Evolutionary conservation across 2,797 vertebrate genomes (phyloP).

Genomic region (Sarcophilus harrisii): DNA sequence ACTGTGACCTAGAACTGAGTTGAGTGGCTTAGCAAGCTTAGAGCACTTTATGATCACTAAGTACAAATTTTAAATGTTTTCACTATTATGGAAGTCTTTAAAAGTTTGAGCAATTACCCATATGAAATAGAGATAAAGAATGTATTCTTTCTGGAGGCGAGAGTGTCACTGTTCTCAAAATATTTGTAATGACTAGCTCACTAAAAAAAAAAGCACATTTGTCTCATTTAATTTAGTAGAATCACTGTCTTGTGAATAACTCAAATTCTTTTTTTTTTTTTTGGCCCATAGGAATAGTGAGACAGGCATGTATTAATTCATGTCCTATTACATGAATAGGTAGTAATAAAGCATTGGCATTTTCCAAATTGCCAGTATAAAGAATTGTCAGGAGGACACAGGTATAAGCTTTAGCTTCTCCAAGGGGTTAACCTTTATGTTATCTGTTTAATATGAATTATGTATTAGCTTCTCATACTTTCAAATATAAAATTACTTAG

Average conservation of each 20-base stretch:
- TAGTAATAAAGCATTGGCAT: conserved; percentile 80
- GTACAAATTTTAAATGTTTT: background rate
- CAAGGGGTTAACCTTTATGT: conserved; percentile 80
- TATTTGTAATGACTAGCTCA: conserved; percentile 32
- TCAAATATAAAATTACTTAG: conserved; percentile 69
- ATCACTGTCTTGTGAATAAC: conserved; percentile 56
- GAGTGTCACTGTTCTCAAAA: background rate
- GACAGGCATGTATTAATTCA: conserved; percentile 70
- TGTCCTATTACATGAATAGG: conserved; percentile 67
- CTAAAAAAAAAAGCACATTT: conserved; percentile 46
- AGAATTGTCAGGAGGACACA: conserved; percentile 73
- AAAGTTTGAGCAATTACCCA: background rate
- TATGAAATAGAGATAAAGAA: conserved; percentile 10
- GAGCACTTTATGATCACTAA: conserved; percentile 10
- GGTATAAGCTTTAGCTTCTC: conserved; percentile 75
- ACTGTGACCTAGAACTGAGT: conserved; percentile 12
- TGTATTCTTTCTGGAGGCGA: background rate
- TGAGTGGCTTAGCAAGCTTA: background rate
- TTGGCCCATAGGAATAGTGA: conserved; percentile 67
- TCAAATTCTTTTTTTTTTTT: conserved; percentile 54
- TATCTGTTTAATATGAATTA: conserved; percentile 78
- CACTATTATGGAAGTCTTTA: background rate
- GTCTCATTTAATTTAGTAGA: conserved; percentile 62
- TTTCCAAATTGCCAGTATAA: conserved; percentile 78
- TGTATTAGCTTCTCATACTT: conserved; percentile 69